A percentile compares a stretch with the other conserved stretches of the same genome.
These are phyloP conservation scores for Jaculus jaculus DNA, from an alignment of 2,113 vertebrate species.

Conservation along the genomic window DNA sequence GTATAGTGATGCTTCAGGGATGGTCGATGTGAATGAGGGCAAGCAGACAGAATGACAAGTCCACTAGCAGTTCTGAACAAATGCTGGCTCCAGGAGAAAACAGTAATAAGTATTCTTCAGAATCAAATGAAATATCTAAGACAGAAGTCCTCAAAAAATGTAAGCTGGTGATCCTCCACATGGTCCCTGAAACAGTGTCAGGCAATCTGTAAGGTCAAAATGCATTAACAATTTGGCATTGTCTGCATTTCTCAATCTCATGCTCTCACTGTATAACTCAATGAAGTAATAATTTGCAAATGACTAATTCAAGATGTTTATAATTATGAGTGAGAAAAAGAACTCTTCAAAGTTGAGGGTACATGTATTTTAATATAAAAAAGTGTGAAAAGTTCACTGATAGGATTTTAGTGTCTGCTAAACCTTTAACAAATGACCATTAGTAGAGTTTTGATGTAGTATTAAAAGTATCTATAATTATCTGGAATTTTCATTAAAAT, in stretches of 20 bases:
- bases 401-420: background rate
- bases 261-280: background rate
- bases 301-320: background rate
- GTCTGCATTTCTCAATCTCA: background rate
- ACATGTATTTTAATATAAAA: background rate
- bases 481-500: background rate
- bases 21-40: background rate
- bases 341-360: background rate
- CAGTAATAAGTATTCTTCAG: background rate
- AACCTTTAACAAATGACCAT: background rate
- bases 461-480: background rate
- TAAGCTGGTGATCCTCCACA: background rate
- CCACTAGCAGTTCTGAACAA: background rate
- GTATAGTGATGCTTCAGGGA: background rate
- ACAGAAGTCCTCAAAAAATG: background rate
- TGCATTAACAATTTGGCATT: too few relatives aligned
- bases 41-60: background rate
- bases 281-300: background rate
- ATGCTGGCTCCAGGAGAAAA: background rate
- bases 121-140: background rate
- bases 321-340: background rate
- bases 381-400: background rate
- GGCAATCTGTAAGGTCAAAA: background rate
- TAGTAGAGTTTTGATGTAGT: background rate
- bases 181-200: background rate